Conservation (phyloP, 2,797 vertebrate genomes). For the Caiman crocodilus region DNA sequence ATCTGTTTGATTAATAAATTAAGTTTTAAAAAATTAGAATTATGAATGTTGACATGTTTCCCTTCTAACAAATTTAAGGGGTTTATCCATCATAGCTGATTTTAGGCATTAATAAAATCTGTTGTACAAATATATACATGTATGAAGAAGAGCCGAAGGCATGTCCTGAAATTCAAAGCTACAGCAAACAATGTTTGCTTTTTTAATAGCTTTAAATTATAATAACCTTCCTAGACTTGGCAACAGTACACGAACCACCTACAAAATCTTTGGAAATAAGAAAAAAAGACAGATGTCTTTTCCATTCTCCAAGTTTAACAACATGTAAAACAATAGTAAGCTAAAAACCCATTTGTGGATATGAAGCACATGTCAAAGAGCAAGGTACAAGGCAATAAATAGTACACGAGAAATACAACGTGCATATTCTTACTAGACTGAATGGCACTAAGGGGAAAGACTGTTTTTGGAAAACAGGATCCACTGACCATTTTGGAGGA, state of each 20-base stretch:
- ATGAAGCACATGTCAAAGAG: not conserved
- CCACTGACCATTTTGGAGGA: not conserved
- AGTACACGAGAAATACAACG: not conserved
- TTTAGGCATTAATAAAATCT: not conserved
- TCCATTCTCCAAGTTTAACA: not conserved
- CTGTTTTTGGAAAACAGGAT: not conserved
- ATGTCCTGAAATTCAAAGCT: not conserved
- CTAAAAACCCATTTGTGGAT: not conserved
- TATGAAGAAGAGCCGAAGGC: not conserved
- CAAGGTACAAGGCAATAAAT: not conserved
- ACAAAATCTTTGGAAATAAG: not conserved
- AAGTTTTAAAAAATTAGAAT: not conserved
- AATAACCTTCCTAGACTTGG: not conserved
- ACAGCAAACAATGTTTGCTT: not conserved
- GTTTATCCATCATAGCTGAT: not conserved
- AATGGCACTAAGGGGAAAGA: not conserved
- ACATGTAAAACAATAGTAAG: not conserved
- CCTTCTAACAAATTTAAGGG: not conserved
- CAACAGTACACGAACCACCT: not conserved
- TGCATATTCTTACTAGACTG: not conserved
- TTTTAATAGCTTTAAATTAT: not conserved
- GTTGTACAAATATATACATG: not conserved
- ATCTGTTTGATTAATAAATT: constrained; percentile 81
- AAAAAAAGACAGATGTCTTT: not conserved
- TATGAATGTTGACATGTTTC: not conserved